phyloP scores from a whole-genome alignment of 2,888 invertebrate species.

The Cotesia congregata region DNA sequence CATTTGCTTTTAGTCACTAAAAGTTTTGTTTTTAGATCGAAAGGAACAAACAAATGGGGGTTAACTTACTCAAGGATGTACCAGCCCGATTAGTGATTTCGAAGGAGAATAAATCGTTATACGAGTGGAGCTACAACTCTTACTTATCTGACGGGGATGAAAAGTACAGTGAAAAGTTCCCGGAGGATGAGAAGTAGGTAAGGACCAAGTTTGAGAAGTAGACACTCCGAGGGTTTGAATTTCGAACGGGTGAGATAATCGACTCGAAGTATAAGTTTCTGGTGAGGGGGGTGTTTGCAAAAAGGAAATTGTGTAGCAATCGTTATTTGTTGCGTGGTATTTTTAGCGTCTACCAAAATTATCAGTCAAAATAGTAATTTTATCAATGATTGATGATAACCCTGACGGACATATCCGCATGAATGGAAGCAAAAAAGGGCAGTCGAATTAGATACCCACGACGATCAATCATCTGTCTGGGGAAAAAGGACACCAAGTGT shows the following conservation, averaged over 20 bases:
- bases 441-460: neutral
- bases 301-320: constrained; percentile 4
- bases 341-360: neutral
- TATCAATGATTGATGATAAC: constrained; percentile 10
- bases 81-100: neutral
- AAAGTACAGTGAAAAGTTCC: constrained; percentile 2
- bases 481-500: constrained; percentile 16
- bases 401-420: neutral
- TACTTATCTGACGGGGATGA: constrained; percentile 43
- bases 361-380: neutral
- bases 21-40: too few relatives aligned
- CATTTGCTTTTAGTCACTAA: too few relatives aligned
- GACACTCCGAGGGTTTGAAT: constrained; percentile 39
- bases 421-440: neutral
- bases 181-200: constrained; percentile 38
- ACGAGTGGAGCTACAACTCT: constrained; percentile 45
- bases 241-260: constrained; percentile 55
- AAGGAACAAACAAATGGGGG: too few relatives aligned
- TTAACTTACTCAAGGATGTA: too few relatives aligned
- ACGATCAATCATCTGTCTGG: constrained; percentile 37
- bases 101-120: constrained; percentile 42
- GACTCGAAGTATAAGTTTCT: constrained; percentile 33
- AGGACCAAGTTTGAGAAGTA: constrained; percentile 39
- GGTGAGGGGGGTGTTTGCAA: constrained; percentile 42
- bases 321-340: neutral